Evolutionary conservation across 2,797 vertebrate genomes (phyloP).

Genomic region (Rhinatrema bivittatum): DNA sequence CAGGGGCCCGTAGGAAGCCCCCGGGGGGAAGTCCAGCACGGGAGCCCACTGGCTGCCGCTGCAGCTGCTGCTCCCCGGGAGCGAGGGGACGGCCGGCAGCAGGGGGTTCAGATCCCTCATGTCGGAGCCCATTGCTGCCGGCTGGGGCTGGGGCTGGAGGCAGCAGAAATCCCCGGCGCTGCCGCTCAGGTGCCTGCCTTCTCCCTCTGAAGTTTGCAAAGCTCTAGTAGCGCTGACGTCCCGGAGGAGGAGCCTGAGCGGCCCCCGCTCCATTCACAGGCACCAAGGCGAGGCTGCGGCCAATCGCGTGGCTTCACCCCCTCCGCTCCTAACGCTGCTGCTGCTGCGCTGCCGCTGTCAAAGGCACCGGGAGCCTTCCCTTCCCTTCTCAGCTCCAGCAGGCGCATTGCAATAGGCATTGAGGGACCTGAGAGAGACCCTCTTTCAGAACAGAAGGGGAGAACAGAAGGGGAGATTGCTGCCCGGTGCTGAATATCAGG

Average conservation of each 20-base stretch:
- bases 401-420: too few relatives aligned
- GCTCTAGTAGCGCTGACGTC: background rate
- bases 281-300: constrained; percentile 30
- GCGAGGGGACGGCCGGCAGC: constrained; percentile 73
- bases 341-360: too few relatives aligned
- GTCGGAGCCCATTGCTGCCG: constrained; percentile 79
- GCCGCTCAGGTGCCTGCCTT: too few relatives aligned
- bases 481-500: too few relatives aligned
- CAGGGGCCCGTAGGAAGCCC: constrained; percentile 75
- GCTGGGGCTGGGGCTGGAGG: constrained; percentile 20
- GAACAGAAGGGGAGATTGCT: too few relatives aligned
- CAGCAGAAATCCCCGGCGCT: too few relatives aligned
- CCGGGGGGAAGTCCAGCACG: constrained; percentile 74
- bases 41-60: constrained; percentile 83
- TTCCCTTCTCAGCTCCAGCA: too few relatives aligned
- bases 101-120: constrained; percentile 84
- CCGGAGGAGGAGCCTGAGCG: constrained; percentile 40
- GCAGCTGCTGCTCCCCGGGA: constrained; percentile 72
- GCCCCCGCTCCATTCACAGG: constrained; percentile 22
- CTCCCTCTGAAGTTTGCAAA: too few relatives aligned
- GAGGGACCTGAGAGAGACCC: too few relatives aligned
- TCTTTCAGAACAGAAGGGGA: too few relatives aligned
- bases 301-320: constrained; percentile 37
- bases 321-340: too few relatives aligned
- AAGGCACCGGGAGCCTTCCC: too few relatives aligned